phyloP scores from a whole-genome alignment of 2,113 vertebrate species.

The Passerina amoena region DNA sequence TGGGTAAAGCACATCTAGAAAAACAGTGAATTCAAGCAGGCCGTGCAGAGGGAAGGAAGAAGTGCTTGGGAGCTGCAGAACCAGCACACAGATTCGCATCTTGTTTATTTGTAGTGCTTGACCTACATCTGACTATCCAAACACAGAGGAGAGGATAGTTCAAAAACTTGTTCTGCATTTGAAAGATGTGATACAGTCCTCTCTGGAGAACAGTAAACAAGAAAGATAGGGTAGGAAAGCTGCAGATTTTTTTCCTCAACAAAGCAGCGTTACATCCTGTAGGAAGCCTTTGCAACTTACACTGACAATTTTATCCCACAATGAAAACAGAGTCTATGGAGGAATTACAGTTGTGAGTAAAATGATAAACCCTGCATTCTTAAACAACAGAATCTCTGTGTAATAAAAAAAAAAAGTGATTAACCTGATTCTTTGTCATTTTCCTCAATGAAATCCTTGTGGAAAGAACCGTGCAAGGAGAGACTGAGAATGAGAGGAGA shows the following conservation, averaged over 20 bases:
- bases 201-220: conserved; percentile 26
- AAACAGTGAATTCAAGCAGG: neutral
- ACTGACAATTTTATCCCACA: neutral
- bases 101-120: conserved; percentile 6
- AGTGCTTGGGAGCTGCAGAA: neutral
- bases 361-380: neutral
- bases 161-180: conserved; percentile 15
- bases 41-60: neutral
- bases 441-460: neutral
- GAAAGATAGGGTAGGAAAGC: neutral
- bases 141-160: conserved; percentile 19
- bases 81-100: neutral
- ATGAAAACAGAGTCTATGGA: neutral
- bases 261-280: neutral
- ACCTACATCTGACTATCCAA: conserved; percentile 30
- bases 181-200: neutral
- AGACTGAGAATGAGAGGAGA: neutral
- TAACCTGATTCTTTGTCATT: neutral
- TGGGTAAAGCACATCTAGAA: neutral
- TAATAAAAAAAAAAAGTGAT: neutral
- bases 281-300: neutral
- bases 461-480: neutral
- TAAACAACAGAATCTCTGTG: neutral
- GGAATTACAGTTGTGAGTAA: neutral
- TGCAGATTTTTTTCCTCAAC: neutral